Evolutionary conservation across 92 coral and sea anemone species (phyloP), one percentile per base, ranked within the genome.

Genomic region (Palythoa grandiflora): DNA sequence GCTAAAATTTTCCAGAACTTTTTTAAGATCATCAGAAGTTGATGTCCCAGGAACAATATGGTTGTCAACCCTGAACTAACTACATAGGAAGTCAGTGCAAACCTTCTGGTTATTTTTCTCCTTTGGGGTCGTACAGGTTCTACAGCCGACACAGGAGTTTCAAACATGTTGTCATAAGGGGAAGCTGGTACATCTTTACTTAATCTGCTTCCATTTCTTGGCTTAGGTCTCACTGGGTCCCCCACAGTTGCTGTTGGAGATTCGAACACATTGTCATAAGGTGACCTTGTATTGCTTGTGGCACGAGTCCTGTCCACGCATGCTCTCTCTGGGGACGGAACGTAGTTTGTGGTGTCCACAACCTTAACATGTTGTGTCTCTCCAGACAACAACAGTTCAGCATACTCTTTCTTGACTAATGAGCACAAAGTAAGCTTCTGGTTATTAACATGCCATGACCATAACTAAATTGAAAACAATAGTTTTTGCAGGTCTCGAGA

Each of bases 311-410:
- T 81, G 19, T 81, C 74, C 12, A 35, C 75, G 2, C 35, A 20
- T 13, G 44, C 61, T 44, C 38, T 66, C 39, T 66, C 77, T 63
- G 98, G 98, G 5, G 98, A 95, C 1, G 98, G 98, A n/a, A 93
- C 74, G 68, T 97, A 97, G 51, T 94, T 93, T 85, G 79, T 87
- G 39, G 98, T 91, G 85, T 97, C 99, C 38, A 95, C 98, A 9
- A 97, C 99, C 87, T 95, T 97, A 0, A 97, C 97, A 55, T 93
- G 96, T 75, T 95, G 92, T 54, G 96, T 96, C 87, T 96, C 99
- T 54, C 79, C 92, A 40, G 99, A 96, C 21, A 87, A 72, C 54
- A 95, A 81, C 11, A 91, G 53, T 80, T 94, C 89, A 28, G 96
- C 88, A 38, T 93, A 94, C 15, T 89, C 94, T 73, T 91, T 93